These are phyloP conservation scores for Trachops cirrhosus DNA, from an alignment of 2,797 vertebrate genomes.

Conservation along the genomic window DNA sequence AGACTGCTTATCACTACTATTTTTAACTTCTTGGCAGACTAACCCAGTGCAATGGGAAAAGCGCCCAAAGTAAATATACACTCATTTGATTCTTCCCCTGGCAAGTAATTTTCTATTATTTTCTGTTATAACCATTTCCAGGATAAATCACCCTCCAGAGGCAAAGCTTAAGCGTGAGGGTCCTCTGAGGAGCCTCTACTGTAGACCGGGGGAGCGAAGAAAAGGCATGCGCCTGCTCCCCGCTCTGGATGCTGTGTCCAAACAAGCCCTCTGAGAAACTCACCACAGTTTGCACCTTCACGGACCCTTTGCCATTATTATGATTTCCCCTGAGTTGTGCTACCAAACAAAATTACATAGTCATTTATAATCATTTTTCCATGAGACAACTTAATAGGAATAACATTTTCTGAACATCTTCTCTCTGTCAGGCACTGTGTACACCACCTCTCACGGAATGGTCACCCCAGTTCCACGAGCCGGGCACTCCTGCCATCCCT, in stretches of 20 bases:
- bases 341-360: not conserved
- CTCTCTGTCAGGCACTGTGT: not conserved
- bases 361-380: not conserved
- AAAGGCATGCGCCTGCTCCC: not conserved
- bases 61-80: slow-evolving; percentile 68
- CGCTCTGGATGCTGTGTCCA: not conserved
- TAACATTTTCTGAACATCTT: not conserved
- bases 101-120: slow-evolving; percentile 69
- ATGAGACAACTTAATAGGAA: not conserved
- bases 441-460: not conserved
- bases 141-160: slow-evolving; percentile 44
- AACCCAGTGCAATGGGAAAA: slow-evolving; percentile 61
- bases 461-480: not conserved
- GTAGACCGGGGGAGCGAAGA: not conserved
- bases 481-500: too few relatives aligned
- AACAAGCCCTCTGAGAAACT: not conserved
- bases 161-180: not conserved
- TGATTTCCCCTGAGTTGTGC: not conserved
- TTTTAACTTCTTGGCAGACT: slow-evolving; percentile 74
- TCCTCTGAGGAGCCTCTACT: not conserved
- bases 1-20: slow-evolving; percentile 62
- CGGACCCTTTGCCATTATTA: not conserved
- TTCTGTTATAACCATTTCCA: slow-evolving; percentile 69
- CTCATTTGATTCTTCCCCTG: slow-evolving; percentile 64
- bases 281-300: not conserved